Base-by-base conservation (phyloP, 2,113 vertebrate genomes). In the Crotalus horridus region DNA sequence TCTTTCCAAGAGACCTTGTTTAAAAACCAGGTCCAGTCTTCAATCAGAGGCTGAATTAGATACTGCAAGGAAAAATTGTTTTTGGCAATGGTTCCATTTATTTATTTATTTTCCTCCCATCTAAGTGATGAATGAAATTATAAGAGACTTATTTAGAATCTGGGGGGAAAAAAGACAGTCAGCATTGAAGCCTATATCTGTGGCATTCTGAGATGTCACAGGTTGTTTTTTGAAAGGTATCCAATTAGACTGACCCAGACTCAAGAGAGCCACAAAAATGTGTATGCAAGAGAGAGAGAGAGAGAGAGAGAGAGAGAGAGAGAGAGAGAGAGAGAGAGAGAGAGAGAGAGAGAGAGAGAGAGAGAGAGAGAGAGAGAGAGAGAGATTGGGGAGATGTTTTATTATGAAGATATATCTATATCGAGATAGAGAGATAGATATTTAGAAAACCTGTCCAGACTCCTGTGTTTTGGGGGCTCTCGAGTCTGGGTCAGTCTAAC, bases 41-140 rank as follows among this genome's bases (percentile, higher is more conserved):
- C 64, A 92, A 29, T 4, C 94, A 86, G 90, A 93, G 90, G 92
- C 87, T 94, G 89, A 93, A 95, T 96, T 94, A 89, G 95, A 58
- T 91, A 59, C 0, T 96, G 91, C 94, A 94, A 90, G 39, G 69
- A 29, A 17, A 12, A 17, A 59, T 81, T 88, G 55, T 17, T 48
- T 6, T 94, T 94, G 51, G 91, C 51, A 93, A n/a, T 90, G 69
- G 88, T 1, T 88, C 92, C 0, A 0, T 29, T 87, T 51, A 17
- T 48, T 87, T 53, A 87, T 21, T 39, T 56, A 23, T 58, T 12
- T 58, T 24, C 54, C 55, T 94, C 43, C 87, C 93, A 58, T 6
- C 92, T 39, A 86, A 89, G 81, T 0, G 0, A 39, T 48, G 23
- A 92, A 94, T 33, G 92, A 94, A 89, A 87, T 69, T 93, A 20